Percentiles rank a stretch among this genome's conserved stretches.
phyloP scores from a whole-genome alignment of 2,113 vertebrate species.

The Dascyllus trimaculatus region DNA sequence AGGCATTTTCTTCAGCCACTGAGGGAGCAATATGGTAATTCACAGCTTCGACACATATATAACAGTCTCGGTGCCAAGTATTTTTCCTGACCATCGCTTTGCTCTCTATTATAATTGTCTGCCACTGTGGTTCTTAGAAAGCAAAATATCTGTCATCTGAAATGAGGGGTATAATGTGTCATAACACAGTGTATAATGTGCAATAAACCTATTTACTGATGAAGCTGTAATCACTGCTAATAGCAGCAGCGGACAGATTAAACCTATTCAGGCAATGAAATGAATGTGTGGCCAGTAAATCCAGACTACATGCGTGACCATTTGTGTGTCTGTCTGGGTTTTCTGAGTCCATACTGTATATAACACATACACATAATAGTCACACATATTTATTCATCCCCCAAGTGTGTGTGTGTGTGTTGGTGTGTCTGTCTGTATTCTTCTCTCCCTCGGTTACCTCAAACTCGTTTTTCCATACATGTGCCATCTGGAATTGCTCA shows the following conservation, averaged over 20 bases:
- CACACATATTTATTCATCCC: background rate
- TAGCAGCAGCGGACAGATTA: conserved; percentile 34
- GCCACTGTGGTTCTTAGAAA: conserved; percentile 21
- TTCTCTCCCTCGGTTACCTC: conserved; percentile 84
- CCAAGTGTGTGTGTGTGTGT: background rate
- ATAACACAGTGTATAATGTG: conserved; percentile 43
- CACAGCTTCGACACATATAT: conserved; percentile 9
- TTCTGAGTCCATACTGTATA: background rate
- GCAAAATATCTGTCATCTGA: conserved; percentile 33
- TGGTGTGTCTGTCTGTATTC: conserved; percentile 5
- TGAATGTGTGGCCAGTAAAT: conserved; percentile 11
- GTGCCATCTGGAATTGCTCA: conserved; percentile 91
- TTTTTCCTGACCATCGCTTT: conserved; percentile 40
- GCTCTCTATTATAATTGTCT: conserved; percentile 23
- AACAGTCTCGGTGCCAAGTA: conserved; percentile 2
- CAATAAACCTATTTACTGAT: conserved; percentile 55
- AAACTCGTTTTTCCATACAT: conserved; percentile 94
- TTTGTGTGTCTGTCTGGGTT: background rate
- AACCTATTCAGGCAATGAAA: conserved; percentile 27
- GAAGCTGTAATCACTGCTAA: conserved; percentile 59
- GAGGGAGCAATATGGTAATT: conserved; percentile 31
- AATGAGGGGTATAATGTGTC: conserved; percentile 32
- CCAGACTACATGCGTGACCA: conserved; percentile 33
- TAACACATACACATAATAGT: background rate
- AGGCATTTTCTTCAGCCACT: conserved; percentile 24